Conservation (phyloP, 2,113 vertebrate species). For the Osmerus eperlanus region DNA sequence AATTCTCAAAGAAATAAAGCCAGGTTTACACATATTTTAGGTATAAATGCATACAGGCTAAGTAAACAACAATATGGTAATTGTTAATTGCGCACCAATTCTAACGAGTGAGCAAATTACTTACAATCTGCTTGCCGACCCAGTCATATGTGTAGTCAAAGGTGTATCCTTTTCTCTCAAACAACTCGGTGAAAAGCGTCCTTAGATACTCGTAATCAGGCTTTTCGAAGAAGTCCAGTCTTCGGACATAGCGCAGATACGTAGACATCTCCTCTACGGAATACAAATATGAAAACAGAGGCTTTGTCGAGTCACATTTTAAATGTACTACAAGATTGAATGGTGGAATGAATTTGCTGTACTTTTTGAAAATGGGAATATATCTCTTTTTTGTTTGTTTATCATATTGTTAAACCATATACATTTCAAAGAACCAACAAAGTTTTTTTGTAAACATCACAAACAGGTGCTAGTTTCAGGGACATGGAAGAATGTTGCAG, state of each 20-base stretch:
- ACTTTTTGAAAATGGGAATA: no score
- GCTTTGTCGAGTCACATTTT: not conserved
- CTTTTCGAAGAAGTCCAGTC: conserved; percentile 89
- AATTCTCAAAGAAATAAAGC: not conserved
- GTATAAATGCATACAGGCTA: not conserved
- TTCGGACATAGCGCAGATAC: conserved; percentile 84
- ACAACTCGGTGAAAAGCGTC: conserved; percentile 84
- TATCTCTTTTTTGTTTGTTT: no score
- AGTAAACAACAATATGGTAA: not conserved
- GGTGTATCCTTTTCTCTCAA: conserved; percentile 85
- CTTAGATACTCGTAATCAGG: conserved; percentile 87
- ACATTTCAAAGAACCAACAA: not conserved
- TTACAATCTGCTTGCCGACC: conserved; percentile 88
- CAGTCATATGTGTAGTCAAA: conserved; percentile 88
- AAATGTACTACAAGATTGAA: not conserved
- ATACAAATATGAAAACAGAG: not conserved
- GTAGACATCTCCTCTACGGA: conserved; percentile 88
- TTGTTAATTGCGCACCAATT: not conserved
- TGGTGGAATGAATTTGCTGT: not conserved
- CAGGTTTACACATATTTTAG: no score
- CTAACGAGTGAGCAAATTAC: conserved; percentile 30
- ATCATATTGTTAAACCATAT: no score
- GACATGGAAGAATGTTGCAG: conserved; percentile 11
- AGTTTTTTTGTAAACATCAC: not conserved
- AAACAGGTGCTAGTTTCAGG: not conserved